Evolutionary conservation across 2,888 invertebrate genomes (phyloP), one percentile per base, ranked within the genome.

Genomic region (Amaurobius ferox): DNA sequence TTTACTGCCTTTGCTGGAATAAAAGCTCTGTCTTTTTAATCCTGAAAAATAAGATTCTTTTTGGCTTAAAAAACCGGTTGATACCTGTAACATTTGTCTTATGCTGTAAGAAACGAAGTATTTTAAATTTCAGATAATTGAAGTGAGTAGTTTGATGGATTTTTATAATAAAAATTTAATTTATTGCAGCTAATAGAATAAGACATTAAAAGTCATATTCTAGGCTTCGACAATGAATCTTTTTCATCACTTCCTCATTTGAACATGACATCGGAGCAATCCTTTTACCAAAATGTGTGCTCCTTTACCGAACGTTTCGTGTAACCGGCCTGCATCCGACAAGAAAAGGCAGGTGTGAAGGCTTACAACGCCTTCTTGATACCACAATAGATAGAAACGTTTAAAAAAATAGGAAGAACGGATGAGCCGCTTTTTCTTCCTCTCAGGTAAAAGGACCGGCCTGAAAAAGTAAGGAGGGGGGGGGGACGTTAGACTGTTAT

Each of bases 341-440:
- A 71, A 77, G 39, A 77, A 71, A 44, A 26, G 66, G 77, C 83
- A 83, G 83, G 83, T 83, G 83, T 83, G 77, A 83, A 83, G 83
- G 70, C 29, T 68, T 30, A 39, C 29, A 81, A 68, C 83, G 66
- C 71, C 77, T 68, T 55, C 35, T 44, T 72, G 83, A 83, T 83
- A 83, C 70, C 81, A 81, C 83, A 68, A 76, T 23, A 83, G 77
- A 77, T 76, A 77, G 62, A 71, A 71, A 40, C 32, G 66, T 48
- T 66, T 66, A 83, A 76, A 64, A 72, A 76, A 76, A 39, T 16
- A 62, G 23, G 48, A 19, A 40, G 19, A 78, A 28, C 28, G 72
- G 62, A 55, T 61, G 70, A 66, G 32, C 32, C 79, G 68, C 64
- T 72, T 55, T 67, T 68, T 76, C 48, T 81, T 70, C 66, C 64